Evolutionary conservation across 53 echinoderm and acorn worm genomes (phyloP).

Genomic region (Paracentrotus lividus): DNA sequence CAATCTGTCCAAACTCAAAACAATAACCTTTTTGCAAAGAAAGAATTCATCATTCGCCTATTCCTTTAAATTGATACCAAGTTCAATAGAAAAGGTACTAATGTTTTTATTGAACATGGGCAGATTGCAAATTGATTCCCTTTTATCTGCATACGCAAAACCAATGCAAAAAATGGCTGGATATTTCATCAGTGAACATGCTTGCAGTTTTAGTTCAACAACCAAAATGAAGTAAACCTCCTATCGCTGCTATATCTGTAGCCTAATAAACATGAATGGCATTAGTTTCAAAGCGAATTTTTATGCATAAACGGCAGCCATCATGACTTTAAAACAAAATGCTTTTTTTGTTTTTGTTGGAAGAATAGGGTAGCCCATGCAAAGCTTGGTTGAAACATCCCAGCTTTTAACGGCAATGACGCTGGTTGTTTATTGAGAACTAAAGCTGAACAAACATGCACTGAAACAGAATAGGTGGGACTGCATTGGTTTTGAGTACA

Average conservation of each 20-base stretch:
- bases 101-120: not conserved
- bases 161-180: not conserved
- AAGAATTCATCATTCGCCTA: not conserved
- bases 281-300: not conserved
- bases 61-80: not conserved
- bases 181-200: not conserved
- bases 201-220: not conserved
- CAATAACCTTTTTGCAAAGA: not conserved
- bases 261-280: not conserved
- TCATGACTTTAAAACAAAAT: not conserved
- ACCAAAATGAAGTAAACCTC: not conserved
- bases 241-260: not conserved
- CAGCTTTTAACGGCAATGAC: constrained; percentile 13
- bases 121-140: not conserved
- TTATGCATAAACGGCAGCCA: not conserved
- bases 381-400: not conserved
- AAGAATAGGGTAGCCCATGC: not conserved
- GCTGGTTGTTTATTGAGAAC: constrained; percentile 2
- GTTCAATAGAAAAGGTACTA: not conserved
- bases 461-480: not conserved
- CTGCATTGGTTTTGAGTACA: constrained; percentile 6
- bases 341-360: no score
- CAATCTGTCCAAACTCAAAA: not conserved
- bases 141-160: constrained; percentile 13
- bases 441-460: constrained; percentile 25